Evolutionary conservation across 2,888 invertebrate genomes (phyloP).

Genomic region (Mimumesa dahlbomi): DNA sequence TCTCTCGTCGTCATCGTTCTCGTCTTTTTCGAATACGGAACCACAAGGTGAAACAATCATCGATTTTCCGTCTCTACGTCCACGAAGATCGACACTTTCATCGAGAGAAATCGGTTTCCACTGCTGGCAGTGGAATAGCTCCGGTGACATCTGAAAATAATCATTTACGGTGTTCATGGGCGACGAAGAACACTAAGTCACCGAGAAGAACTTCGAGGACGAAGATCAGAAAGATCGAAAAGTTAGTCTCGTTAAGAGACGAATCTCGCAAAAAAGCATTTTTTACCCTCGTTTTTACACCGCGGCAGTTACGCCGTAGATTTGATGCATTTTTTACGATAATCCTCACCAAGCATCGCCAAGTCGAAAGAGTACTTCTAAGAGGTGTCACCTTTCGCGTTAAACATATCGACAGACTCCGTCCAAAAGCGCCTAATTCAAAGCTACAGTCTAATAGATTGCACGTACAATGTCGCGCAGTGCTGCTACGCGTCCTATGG

Average conservation of each 20-base stretch:
- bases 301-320: constrained; percentile 27
- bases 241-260: constrained; percentile 13
- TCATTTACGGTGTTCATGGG: constrained; percentile 5
- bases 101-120: constrained; percentile 12
- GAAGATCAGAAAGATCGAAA: constrained; percentile 13
- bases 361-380: constrained; percentile 26
- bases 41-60: constrained; percentile 18
- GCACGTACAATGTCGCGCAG: constrained; percentile 76
- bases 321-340: constrained; percentile 64
- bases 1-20: constrained; percentile 34
- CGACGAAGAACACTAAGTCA: neutral
- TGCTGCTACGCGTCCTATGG: constrained; percentile 77
- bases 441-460: constrained; percentile 52
- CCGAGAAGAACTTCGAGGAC: neutral
- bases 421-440: constrained; percentile 65
- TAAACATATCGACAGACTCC: constrained; percentile 68
- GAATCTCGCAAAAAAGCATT: constrained; percentile 37
- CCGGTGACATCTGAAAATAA: neutral
- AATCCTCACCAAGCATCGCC: constrained; percentile 30
- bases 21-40: constrained; percentile 32
- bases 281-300: constrained; percentile 61
- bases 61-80: constrained; percentile 14
- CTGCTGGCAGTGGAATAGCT: constrained; percentile 34
- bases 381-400: constrained; percentile 37
- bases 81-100: constrained; percentile 5